phyloP scores from a whole-genome alignment of 2,888 invertebrate species.

The Oxycera nigricornis region DNA sequence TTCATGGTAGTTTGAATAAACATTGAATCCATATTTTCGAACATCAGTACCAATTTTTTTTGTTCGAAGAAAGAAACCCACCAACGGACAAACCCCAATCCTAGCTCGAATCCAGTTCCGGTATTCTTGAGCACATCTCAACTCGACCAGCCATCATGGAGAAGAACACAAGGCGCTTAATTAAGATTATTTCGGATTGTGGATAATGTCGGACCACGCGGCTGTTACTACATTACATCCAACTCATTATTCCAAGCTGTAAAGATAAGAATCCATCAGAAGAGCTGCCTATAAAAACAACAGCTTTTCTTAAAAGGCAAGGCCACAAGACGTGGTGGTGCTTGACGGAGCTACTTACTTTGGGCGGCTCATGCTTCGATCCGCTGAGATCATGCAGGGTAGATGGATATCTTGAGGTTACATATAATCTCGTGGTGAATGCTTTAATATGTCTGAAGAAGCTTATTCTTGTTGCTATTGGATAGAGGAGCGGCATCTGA shows the following conservation, averaged over 20 bases:
- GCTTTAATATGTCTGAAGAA: neutral
- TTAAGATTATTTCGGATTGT: conserved; percentile 39
- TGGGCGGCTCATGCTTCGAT: conserved; percentile 2
- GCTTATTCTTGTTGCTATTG: neutral
- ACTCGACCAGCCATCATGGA: neutral
- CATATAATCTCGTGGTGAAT: neutral
- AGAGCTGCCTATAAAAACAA: neutral
- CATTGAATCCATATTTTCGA: neutral
- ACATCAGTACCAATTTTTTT: neutral
- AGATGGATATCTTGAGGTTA: conserved; percentile 2
- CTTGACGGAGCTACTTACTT: conserved; percentile 18
- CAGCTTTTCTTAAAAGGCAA: neutral
- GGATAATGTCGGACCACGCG: conserved; percentile 2
- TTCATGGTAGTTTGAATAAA: too few species aligned
- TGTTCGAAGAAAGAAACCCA: too few species aligned
- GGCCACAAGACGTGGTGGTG: conserved; percentile 10
- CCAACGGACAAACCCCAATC: too few species aligned
- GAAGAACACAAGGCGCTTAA: conserved; percentile 37
- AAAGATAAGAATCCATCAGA: conserved; percentile 46
- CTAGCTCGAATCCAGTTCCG: neutral
- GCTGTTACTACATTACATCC: conserved; percentile 40
- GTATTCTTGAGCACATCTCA: neutral
- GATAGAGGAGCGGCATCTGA: neutral
- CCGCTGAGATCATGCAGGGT: neutral
- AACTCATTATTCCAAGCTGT: conserved; percentile 45